These are phyloP conservation scores for Sweltsa coloradensis DNA, from an alignment of 1,140 invertebrate genomes.

Conservation along the genomic window DNA sequence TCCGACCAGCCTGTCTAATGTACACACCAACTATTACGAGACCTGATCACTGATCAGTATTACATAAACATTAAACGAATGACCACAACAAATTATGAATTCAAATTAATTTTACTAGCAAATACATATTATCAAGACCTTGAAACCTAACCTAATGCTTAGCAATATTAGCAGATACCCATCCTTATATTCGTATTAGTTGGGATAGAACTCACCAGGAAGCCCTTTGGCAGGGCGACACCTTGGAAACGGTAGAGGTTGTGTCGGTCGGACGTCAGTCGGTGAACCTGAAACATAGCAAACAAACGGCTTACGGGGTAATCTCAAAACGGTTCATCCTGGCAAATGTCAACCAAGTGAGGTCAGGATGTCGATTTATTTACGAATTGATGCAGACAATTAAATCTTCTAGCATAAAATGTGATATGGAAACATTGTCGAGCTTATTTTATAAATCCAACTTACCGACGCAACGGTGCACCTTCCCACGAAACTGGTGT, in stretches of 20 bases:
- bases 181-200: background rate
- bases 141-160: background rate
- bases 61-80: background rate
- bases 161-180: background rate
- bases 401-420: background rate
- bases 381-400: background rate
- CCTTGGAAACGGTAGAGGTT: conserved; percentile 80
- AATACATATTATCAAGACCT: background rate
- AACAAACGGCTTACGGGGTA: background rate
- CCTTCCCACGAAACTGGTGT: conserved; percentile 60
- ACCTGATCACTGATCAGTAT: background rate
- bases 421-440: conserved; percentile 1
- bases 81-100: background rate
- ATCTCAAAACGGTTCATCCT: background rate
- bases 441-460: conserved; percentile 21
- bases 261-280: conserved; percentile 42
- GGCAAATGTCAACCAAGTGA: background rate
- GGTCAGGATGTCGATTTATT: background rate
- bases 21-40: background rate
- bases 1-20: too few relatives aligned
- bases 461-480: conserved; percentile 53
- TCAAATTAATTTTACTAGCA: background rate
- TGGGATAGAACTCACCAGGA: conserved; percentile 34
- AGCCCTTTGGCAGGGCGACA: conserved; percentile 64
- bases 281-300: conserved; percentile 40